Evolutionary conservation across 2,797 vertebrate species (phyloP).

Genomic region (Tangara arthus): DNA sequence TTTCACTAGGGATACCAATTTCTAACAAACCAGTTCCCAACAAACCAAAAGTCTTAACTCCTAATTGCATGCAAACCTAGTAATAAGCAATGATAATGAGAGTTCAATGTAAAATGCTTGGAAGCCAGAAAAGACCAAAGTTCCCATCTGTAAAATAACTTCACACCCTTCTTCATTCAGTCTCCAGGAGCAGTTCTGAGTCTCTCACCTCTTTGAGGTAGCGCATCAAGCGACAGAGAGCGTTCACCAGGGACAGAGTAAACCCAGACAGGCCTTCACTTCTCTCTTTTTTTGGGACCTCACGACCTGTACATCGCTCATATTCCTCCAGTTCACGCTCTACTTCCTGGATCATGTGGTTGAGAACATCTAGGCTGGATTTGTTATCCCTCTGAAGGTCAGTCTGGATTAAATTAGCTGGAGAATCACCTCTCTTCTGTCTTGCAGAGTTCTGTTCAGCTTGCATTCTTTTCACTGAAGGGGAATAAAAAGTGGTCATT

Average conservation of each 20-base stretch:
- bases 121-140: background rate
- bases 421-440: slow-evolving; percentile 7
- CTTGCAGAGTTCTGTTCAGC: background rate
- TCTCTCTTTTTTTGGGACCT: slow-evolving; percentile 39
- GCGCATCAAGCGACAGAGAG: slow-evolving; percentile 83
- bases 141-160: background rate
- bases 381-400: slow-evolving; percentile 65
- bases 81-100: background rate
- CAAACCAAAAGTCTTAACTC: background rate
- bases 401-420: slow-evolving; percentile 41
- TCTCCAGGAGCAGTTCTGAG: background rate
- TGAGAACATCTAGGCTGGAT: slow-evolving; percentile 84
- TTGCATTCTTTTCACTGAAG: slow-evolving; percentile 70
- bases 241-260: slow-evolving; percentile 85
- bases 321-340: slow-evolving; percentile 83
- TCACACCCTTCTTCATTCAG: background rate
- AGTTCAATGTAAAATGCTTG: background rate
- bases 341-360: slow-evolving; percentile 84
- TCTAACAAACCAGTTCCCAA: background rate
- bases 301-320: slow-evolving; percentile 65
- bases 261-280: slow-evolving; percentile 85
- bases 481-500: background rate
- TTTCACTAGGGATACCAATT: background rate
- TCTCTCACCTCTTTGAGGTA: slow-evolving; percentile 84
- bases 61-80: background rate